phyloP scores from a whole-genome alignment of 2,888 invertebrate species.

The Meloe dianella region DNA sequence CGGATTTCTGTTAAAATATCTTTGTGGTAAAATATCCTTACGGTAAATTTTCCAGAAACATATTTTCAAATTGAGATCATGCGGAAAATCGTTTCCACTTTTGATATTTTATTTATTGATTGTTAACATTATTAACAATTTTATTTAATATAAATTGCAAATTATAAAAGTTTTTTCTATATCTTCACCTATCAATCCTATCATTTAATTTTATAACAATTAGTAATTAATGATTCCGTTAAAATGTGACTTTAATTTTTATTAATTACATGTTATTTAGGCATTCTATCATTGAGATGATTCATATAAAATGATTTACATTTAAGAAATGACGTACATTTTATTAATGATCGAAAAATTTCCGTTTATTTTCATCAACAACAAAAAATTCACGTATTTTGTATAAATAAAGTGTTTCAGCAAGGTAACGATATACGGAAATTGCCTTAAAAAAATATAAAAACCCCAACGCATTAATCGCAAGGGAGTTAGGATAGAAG shows the following conservation, averaged over 20 bases:
- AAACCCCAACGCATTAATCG: background rate
- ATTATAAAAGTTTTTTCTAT: too few species aligned
- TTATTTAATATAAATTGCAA: too few species aligned
- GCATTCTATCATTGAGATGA: too few species aligned
- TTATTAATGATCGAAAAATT: background rate
- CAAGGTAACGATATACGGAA: background rate
- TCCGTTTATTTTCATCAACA: background rate
- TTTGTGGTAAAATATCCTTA: background rate
- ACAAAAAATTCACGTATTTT: background rate
- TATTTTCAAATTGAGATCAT: background rate
- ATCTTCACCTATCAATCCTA: too few species aligned
- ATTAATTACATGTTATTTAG: background rate
- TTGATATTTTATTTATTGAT: background rate
- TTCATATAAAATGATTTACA: too few species aligned
- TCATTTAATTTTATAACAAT: too few species aligned
- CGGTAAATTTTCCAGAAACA: background rate
- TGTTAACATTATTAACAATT: background rate
- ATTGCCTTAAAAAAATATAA: background rate
- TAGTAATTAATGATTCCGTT: background rate
- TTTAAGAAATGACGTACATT: background rate
- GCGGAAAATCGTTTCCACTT: background rate
- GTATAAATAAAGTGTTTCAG: background rate
- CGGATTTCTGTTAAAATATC: background rate
- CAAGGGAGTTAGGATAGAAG: background rate
- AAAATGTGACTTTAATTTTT: constrained; percentile 17